Evolutionary conservation across 2,113 vertebrate species (phyloP).

Genomic region (Emydura subglobosa): DNA sequence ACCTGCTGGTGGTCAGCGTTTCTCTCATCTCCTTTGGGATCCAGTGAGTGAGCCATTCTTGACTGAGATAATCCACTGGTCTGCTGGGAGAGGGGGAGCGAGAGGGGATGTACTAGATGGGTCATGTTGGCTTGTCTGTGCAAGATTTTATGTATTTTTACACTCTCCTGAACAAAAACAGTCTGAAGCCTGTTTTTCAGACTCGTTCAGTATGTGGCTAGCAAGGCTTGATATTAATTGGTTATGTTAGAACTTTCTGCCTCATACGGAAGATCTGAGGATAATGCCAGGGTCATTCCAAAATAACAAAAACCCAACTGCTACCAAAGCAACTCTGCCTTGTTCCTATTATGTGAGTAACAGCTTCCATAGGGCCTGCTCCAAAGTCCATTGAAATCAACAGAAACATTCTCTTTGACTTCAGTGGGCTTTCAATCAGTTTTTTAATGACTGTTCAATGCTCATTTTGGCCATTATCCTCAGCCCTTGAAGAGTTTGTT

Average conservation of each 20-base stretch:
- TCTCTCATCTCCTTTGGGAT: conserved; percentile 99
- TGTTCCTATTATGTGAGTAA: neutral
- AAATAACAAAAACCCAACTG: neutral
- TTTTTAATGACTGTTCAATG: neutral
- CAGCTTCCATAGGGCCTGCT: rapidly evolving
- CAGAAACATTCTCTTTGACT: neutral
- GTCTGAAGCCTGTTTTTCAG: neutral
- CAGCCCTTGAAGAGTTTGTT: neutral
- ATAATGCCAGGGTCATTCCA: neutral
- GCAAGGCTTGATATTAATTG: neutral
- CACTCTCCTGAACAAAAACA: neutral
- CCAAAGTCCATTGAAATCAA: neutral
- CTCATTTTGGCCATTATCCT: neutral
- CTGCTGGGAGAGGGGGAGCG: rapidly evolving
- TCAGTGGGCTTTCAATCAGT: neutral
- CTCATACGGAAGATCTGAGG: rapidly evolving
- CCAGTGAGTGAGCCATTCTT: conserved; percentile 89
- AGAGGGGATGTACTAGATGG: neutral
- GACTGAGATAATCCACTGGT: neutral
- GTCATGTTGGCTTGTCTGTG: neutral
- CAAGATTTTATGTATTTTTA: neutral
- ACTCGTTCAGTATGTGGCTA: neutral
- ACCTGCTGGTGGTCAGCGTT: conserved; percentile 98
- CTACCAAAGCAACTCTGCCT: neutral
- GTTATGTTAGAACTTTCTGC: neutral